Conservation (phyloP, 1,140 invertebrate genomes). For the Hylaeus volcanicus region DNA sequence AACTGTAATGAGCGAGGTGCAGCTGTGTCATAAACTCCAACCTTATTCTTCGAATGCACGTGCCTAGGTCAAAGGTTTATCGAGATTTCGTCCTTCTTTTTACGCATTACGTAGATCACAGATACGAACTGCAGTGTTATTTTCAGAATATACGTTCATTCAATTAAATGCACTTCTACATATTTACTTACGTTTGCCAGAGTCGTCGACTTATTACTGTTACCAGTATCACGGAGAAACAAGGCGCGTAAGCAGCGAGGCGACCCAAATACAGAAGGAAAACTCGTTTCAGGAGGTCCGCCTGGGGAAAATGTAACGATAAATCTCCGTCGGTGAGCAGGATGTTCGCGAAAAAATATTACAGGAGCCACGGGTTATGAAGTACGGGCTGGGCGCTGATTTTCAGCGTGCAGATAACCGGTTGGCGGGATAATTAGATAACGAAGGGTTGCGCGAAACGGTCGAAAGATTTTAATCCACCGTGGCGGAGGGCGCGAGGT, state of each 20-base stretch:
- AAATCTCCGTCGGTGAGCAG: slow-evolving; percentile 19
- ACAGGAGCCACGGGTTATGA: not conserved
- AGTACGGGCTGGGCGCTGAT: slow-evolving; percentile 10
- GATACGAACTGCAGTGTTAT: too few species aligned
- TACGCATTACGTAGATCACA: too few species aligned
- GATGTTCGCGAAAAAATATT: slow-evolving; percentile 35
- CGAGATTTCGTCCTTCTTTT: slow-evolving; percentile 14
- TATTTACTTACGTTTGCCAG: not conserved
- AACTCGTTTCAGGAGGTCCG: not conserved
- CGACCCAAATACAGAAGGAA: not conserved
- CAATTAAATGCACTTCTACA: too few species aligned
- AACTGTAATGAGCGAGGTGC: too few species aligned
- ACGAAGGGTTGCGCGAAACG: slow-evolving; percentile 31
- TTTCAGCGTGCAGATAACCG: slow-evolving; percentile 8
- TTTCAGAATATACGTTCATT: too few species aligned
- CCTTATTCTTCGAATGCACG: slow-evolving; percentile 16
- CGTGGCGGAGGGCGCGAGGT: slow-evolving; percentile 6
- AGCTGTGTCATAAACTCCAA: too few species aligned
- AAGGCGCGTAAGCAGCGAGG: not conserved
- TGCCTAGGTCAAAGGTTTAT: not conserved
- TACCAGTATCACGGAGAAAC: not conserved
- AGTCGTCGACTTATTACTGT: slow-evolving; percentile 1
- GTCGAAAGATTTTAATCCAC: slow-evolving; percentile 48
- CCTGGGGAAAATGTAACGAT: slow-evolving; percentile 26
- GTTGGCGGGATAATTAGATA: slow-evolving; percentile 48